Percentiles rank a stretch among this genome's conserved stretches.
Conservation (phyloP, 2,888 invertebrate genomes). For the Daptonema setosum region DNA sequence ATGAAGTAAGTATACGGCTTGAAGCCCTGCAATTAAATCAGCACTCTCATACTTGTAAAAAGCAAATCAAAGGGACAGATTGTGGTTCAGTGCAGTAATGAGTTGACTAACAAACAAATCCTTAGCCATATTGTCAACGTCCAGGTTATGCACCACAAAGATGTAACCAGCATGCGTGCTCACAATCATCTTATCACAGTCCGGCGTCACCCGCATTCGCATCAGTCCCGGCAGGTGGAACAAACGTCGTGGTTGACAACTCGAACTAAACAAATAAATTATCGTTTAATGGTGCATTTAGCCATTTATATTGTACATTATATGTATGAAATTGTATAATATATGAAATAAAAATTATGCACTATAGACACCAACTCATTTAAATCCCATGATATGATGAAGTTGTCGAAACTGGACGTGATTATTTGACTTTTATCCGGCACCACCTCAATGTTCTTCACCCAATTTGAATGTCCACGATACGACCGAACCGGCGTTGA, state of each 20-base stretch:
- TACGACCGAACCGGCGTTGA: conserved; percentile 49
- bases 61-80: too few species aligned
- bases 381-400: conserved; percentile 79
- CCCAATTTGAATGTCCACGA: conserved; percentile 77
- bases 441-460: conserved; percentile 81
- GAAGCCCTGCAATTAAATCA: conserved; percentile 23
- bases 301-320: background rate
- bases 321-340: too few species aligned
- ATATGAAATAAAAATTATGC: background rate
- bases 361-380: conserved; percentile 41
- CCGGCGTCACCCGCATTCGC: conserved; percentile 65
- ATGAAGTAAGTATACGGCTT: conserved; percentile 68
- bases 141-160: conserved; percentile 65
- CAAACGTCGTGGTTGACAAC: conserved; percentile 48
- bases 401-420: conserved; percentile 52
- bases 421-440: conserved; percentile 43
- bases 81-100: too few species aligned
- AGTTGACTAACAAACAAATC: conserved; percentile 38
- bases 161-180: conserved; percentile 73
- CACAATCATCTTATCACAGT: conserved; percentile 63
- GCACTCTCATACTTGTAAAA: conserved; percentile 2
- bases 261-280: background rate
- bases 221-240: conserved; percentile 65
- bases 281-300: background rate
- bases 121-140: conserved; percentile 51